Conservation (phyloP, 23 tunicate genomes). For the Diplosoma virens region DNA sequence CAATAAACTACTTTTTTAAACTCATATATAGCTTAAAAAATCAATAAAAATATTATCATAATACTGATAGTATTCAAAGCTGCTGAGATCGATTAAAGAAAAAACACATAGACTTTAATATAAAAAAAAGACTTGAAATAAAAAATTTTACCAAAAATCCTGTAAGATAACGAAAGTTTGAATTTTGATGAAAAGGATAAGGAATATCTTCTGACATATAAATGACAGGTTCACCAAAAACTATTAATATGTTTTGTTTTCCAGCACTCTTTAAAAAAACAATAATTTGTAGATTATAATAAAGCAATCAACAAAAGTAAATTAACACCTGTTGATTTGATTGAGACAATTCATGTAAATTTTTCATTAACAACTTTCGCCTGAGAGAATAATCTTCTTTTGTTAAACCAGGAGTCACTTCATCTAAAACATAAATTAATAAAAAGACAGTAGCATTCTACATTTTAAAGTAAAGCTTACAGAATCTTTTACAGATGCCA, state of each 20-base stretch:
- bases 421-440: conserved; percentile 42
- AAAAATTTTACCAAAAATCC: conserved; percentile 70
- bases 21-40: no score
- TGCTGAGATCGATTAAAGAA: no score
- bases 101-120: no score
- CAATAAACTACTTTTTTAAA: no score
- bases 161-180: conserved; percentile 78
- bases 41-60: no score
- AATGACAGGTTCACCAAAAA: conserved; percentile 41
- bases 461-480: no score
- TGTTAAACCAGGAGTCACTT: conserved; percentile 81
- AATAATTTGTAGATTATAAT: neutral
- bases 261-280: neutral
- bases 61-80: no score
- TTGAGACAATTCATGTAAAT: neutral
- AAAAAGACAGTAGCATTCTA: no score
- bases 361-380: conserved; percentile 37
- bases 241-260: conserved; percentile 47
- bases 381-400: conserved; percentile 46
- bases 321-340: neutral
- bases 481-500: no score
- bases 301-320: neutral
- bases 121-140: neutral
- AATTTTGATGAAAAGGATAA: conserved; percentile 82
- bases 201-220: conserved; percentile 94